Evolutionary conservation across 2,797 vertebrate genomes (phyloP), one percentile per base, ranked within the genome.

Genomic region (Petrocephalus schoutedeni): DNA sequence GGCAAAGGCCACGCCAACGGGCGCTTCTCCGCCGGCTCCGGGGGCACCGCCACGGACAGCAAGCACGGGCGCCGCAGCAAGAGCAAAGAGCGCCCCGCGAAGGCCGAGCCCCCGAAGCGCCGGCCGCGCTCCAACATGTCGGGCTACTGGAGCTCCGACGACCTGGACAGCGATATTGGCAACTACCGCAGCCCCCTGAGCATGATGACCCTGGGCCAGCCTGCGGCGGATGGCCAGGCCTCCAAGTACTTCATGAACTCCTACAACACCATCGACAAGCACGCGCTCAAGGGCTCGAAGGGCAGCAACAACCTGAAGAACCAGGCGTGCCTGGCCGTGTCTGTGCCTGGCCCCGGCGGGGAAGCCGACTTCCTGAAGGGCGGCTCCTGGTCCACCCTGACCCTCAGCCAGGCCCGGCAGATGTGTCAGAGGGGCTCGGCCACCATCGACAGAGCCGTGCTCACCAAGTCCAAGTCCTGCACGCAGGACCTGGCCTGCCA

Each of bases 121-220:
- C 95, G 98, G 54, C 97, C 97, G 58, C 96, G 98, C 54, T 97
- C 98, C 90, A 99, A 99, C 94, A 99, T 99, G 95, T 99, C 98
- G 0, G 98, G 98, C 89, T 99, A 98, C 95, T 99, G 98, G 98
- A 99, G 98, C 92, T 99, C 98, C 0, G 98, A 99, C 0, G 98
- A 99, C 93, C 96, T 99, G 93, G 95, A 99, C 92, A 96, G 96
- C 57, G 97, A 98, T 23, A 93, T 98, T 90, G 97, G 97, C 94
- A 97, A 95, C 92, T 98, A 98, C 93, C 96, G 97, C 64, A 98
- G 97, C 92, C 97, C 97, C 0, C 96, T 97, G 93, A 96, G 97
- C 88, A 97, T 99, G 95, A 98, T 98, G 98, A 98, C 98, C 0
- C 94, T 99, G 9, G 97, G 97, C 57, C 96, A 96, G 88, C 96